Conservation (phyloP, 2,888 invertebrate species). For the Spialia ferax region DNA sequence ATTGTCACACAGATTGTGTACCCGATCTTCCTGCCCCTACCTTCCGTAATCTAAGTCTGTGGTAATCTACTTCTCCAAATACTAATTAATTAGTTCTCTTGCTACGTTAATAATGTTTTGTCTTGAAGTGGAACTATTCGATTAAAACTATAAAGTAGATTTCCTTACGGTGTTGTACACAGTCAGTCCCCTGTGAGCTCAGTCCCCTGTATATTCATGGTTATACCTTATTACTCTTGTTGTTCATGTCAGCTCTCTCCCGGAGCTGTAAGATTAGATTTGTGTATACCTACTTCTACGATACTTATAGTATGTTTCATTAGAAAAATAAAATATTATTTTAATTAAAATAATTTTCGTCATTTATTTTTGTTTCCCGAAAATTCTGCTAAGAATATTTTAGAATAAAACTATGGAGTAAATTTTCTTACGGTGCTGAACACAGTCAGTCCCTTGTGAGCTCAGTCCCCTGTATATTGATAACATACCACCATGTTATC, state of each 20-base stretch:
- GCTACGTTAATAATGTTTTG: not conserved
- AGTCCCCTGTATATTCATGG: not conserved
- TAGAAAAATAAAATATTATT: no score
- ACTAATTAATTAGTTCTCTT: not conserved
- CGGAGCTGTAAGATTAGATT: not conserved
- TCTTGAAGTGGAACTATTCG: slow-evolving; percentile 10
- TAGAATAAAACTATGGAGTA: slow-evolving; percentile 10
- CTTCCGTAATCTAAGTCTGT: slow-evolving; percentile 1
- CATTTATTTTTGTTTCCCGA: no score
- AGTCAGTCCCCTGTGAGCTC: slow-evolving; percentile 4
- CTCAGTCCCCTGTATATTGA: not conserved
- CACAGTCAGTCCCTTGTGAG: slow-evolving; percentile 5
- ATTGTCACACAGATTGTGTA: not conserved
- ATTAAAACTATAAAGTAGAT: slow-evolving; percentile 9
- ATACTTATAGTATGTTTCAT: no score
- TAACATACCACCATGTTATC: not conserved
- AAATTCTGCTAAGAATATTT: no score
- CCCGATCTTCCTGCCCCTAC: not conserved
- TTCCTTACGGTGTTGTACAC: not conserved
- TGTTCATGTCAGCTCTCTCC: not conserved
- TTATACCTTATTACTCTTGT: slow-evolving; percentile 5
- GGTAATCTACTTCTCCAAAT: not conserved
- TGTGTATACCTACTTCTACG: no score
- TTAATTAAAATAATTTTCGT: no score
- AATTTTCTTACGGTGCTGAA: not conserved